Conservation (phyloP, 1,140 invertebrate genomes). For the Drosophila pectinifera region DNA sequence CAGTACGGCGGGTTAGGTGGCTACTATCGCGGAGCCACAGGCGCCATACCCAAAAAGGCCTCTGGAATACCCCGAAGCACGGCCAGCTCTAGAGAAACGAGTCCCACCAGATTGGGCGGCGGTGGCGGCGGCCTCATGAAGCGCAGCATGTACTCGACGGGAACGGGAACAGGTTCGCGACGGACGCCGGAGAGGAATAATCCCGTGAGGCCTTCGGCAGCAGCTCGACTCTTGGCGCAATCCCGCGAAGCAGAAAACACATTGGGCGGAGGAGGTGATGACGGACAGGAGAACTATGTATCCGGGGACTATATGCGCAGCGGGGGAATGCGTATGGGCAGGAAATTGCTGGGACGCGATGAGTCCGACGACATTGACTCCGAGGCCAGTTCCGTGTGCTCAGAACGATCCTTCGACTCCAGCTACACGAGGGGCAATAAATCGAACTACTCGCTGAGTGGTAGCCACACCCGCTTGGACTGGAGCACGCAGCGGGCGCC, state of each 20-base stretch:
- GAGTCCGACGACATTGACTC: conserved; percentile 95
- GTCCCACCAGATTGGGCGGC: conserved; percentile 85
- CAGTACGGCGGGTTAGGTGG: conserved; percentile 85
- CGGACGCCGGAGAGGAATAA: conserved; percentile 86
- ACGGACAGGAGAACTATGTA: conserved; percentile 52
- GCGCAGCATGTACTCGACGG: conserved; percentile 74
- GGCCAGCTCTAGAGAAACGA: conserved; percentile 89
- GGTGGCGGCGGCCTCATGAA: conserved; percentile 63
- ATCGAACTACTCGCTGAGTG: conserved; percentile 90
- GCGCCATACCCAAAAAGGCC: conserved; percentile 86
- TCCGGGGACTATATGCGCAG: conserved; percentile 68
- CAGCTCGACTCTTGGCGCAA: conserved; percentile 93
- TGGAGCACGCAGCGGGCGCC: conserved; percentile 85
- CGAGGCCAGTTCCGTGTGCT: conserved; percentile 97
- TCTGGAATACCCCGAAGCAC: conserved; percentile 91
- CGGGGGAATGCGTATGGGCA: conserved; percentile 71
- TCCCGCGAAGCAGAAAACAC: conserved; percentile 95
- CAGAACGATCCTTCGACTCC: conserved; percentile 95
- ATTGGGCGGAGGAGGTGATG: conserved; percentile 87
- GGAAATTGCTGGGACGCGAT: conserved; percentile 86
- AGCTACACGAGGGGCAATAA: conserved; percentile 85
- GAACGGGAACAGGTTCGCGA: conserved; percentile 78
- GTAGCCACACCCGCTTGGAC: conserved; percentile 91
- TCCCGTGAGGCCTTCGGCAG: conserved; percentile 88
- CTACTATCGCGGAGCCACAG: conserved; percentile 78